Base-by-base conservation (phyloP, 37 sponge, comb jelly and placozoan species). In the Eunapius fragilis region DNA sequence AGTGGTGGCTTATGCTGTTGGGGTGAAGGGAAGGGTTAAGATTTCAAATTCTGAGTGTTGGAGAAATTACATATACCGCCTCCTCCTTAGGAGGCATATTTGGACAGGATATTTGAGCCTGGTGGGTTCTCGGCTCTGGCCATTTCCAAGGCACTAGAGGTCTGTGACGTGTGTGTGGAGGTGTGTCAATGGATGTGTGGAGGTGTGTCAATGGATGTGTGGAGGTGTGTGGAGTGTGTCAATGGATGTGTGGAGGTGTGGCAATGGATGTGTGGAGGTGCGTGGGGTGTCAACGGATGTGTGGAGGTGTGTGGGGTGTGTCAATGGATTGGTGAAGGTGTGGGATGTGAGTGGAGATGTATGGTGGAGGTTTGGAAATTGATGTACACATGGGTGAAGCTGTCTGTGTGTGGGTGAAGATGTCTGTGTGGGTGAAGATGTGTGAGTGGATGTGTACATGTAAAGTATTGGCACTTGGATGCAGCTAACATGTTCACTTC, bases 131-230 rank as follows among this genome's bases (percentile, higher is more conserved):
- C 88, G 0, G n/a, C 45, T 34, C 34, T 26, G 13, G 83, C 87
- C 19, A 67, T 91, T 31, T 38, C 27, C 70, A 80, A 81, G 68
- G 76, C 91, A 19, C 45, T 91, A 30, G 84, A 91, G 88, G 88
- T 86, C 10, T 74, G 76, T 38, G n/a, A 12, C 50, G 38, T 47
- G 78, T 48, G 33, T 58, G 77, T 84, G 76, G 2, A 6, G 48
- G 32, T 77, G n/a, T 25, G 77, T 37, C 14, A 31, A 48, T 45
- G 79, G 13, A n/a, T 11, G 73, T 32, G 31, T 72, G 28, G 3
- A 14, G 10, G 58, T 58, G 58, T 58, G 58, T 58, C 14, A 31
- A 48, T 45, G 79, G 13, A n/a, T 11, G 73, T 32, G 31, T 72
- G 28, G 3, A 14, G 10, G 78, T 48, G 33, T 58, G 77, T 84